Percentiles rank a stretch among this genome's conserved stretches.
These are phyloP conservation scores for Pycnonotus jocosus DNA, from an alignment of 2,113 vertebrate genomes.

Conservation along the genomic window DNA sequence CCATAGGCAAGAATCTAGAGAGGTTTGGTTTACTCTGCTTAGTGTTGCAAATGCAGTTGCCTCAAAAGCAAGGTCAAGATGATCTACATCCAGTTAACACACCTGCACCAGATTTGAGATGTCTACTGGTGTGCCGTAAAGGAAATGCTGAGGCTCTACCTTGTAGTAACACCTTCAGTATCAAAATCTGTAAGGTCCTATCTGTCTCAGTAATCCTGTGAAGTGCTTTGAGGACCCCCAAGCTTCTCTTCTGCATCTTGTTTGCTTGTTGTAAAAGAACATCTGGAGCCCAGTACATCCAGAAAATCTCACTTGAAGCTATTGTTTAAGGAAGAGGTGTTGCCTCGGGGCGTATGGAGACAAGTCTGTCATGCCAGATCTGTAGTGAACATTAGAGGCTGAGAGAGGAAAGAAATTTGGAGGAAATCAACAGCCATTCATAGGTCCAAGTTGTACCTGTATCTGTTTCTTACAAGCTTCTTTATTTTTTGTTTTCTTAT, in stretches of 20 bases:
- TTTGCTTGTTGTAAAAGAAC: not conserved
- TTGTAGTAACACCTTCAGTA: not conserved
- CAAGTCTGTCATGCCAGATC: not conserved
- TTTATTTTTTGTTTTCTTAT: not conserved
- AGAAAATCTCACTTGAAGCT: not conserved
- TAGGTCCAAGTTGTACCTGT: not conserved
- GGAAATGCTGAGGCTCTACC: not conserved
- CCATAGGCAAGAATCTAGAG: not conserved
- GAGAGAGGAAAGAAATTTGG: not conserved
- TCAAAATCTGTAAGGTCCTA: not conserved
- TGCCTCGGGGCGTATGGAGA: fast-evolving
- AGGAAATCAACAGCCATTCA: not conserved
- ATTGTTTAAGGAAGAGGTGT: not conserved
- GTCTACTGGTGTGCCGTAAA: not conserved
- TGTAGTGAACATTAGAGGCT: not conserved
- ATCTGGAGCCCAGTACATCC: not conserved
- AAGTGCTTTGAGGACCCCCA: not conserved
- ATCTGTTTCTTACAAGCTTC: not conserved
- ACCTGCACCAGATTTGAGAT: not conserved
- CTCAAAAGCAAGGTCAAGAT: not conserved
- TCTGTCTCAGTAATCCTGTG: not conserved
- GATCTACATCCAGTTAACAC: not conserved
- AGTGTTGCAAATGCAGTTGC: not conserved
- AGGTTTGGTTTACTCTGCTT: not conserved
- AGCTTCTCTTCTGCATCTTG: not conserved